Conservation (phyloP, 1,140 invertebrate genomes). For the Caerostris extrusa region DNA sequence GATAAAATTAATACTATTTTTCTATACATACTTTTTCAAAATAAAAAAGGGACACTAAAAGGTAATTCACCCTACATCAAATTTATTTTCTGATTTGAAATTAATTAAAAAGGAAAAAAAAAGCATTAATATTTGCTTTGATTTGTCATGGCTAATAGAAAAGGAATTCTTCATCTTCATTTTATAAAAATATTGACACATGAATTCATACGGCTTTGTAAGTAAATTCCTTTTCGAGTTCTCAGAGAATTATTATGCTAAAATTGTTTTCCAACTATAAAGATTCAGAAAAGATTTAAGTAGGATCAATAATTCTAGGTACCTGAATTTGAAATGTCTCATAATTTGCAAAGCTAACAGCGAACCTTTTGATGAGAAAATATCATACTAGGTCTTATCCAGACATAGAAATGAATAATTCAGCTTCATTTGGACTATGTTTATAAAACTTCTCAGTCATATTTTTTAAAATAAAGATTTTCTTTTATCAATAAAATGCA, state of each 20-base stretch:
- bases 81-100: too few relatives aligned
- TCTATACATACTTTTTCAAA: too few relatives aligned
- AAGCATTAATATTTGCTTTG: too few relatives aligned
- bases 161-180: too few relatives aligned
- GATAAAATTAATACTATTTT: too few relatives aligned
- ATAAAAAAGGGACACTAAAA: too few relatives aligned
- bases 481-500: neutral
- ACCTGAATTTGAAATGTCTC: neutral
- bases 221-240: neutral
- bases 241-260: neutral
- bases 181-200: too few relatives aligned
- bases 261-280: neutral
- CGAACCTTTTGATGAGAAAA: neutral
- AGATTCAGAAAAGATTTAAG: neutral
- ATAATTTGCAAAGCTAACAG: slow-evolving; percentile 24
- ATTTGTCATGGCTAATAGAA: too few relatives aligned
- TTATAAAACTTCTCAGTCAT: slow-evolving; percentile 5
- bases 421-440: slow-evolving; percentile 1
- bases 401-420: slow-evolving; percentile 7
- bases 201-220: neutral
- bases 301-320: neutral
- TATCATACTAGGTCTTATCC: neutral
- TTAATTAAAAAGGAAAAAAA: too few relatives aligned
- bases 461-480: neutral
- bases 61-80: too few relatives aligned